phyloP scores from a whole-genome alignment of 2,888 invertebrate species.

The Leptinotarsa juncta region DNA sequence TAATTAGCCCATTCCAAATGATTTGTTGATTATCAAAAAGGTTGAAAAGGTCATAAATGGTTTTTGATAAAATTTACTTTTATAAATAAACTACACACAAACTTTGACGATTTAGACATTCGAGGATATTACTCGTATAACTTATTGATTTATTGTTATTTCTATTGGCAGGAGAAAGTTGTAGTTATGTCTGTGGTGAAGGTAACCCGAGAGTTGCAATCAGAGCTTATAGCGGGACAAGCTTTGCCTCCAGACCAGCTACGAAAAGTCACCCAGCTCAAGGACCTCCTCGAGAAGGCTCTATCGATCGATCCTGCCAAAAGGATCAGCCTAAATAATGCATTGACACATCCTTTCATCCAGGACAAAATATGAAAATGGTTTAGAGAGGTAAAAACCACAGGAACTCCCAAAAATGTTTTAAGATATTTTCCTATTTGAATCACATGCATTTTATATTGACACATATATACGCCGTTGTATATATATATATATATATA shows the following conservation, averaged over 20 bases:
- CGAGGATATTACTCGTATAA: neutral
- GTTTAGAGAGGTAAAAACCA: constrained; percentile 58
- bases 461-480: constrained; percentile 2
- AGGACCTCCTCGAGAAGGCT: constrained; percentile 91
- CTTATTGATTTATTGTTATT: constrained; percentile 23
- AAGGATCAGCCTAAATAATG: constrained; percentile 93
- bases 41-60: too few species aligned
- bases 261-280: constrained; percentile 91
- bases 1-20: too few species aligned
- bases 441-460: constrained; percentile 25
- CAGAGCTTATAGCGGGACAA: constrained; percentile 90
- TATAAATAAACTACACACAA: too few species aligned
- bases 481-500: constrained; percentile 10
- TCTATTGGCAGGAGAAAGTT: constrained; percentile 84
- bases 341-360: constrained; percentile 94
- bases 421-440: constrained; percentile 36
- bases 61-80: too few species aligned
- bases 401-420: constrained; percentile 45
- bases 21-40: too few species aligned
- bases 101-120: too few species aligned
- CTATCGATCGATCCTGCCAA: constrained; percentile 93
- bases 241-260: constrained; percentile 88
- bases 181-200: constrained; percentile 95
- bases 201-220: constrained; percentile 84
- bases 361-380: constrained; percentile 84